Evolutionary conservation across 2,113 vertebrate genomes (phyloP).

Genomic region (Polypterus bichir): DNA sequence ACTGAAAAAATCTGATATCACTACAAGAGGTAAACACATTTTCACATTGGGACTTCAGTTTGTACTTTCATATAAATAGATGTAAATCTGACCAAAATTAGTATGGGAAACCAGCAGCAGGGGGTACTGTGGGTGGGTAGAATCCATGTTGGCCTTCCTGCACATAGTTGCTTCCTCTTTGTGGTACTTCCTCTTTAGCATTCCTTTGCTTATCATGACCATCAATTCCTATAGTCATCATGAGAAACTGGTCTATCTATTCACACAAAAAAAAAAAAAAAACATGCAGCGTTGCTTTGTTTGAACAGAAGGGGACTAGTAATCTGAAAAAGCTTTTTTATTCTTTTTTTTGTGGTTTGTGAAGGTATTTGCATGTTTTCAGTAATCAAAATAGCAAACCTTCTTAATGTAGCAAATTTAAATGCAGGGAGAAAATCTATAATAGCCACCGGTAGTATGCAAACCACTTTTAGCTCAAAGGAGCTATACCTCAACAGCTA

Average conservation of each 20-base stretch:
- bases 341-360: too few relatives aligned
- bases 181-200: slow-evolving; percentile 23
- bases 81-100: slow-evolving; percentile 24
- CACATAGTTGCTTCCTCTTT: slow-evolving; percentile 25
- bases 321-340: background rate
- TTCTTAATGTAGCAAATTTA: too few relatives aligned
- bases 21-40: slow-evolving; percentile 32
- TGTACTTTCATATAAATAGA: slow-evolving; percentile 27
- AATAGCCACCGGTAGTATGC: too few relatives aligned
- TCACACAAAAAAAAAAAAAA: background rate
- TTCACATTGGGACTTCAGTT: slow-evolving; percentile 21
- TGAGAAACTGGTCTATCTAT: background rate
- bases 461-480: too few relatives aligned
- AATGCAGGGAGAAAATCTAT: too few relatives aligned
- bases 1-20: slow-evolving; percentile 36
- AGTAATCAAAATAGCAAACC: too few relatives aligned
- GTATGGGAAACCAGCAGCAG: slow-evolving; percentile 26
- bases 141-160: slow-evolving; percentile 34
- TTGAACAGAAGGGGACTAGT: background rate
- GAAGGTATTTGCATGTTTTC: too few relatives aligned
- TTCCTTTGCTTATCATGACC: slow-evolving; percentile 24
- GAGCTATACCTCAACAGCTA: too few relatives aligned
- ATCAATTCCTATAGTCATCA: background rate
- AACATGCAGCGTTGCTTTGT: slow-evolving; percentile 2
- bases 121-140: slow-evolving; percentile 26